Evolutionary conservation across 2,113 vertebrate species (phyloP).

Genomic region (Muntiacus muntjak): DNA sequence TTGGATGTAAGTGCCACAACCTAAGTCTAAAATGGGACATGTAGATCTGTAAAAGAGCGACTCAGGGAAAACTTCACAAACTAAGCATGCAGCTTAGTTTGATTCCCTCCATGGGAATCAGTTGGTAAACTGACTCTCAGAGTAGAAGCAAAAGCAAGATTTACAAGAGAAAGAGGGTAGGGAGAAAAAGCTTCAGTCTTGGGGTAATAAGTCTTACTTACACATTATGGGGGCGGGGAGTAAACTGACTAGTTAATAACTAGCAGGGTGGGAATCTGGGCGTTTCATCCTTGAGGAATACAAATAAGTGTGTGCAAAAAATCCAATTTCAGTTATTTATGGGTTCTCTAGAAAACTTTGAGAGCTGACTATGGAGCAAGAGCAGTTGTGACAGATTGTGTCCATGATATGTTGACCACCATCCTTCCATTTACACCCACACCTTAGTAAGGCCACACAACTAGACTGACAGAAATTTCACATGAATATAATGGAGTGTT

Average conservation of each 20-base stretch:
- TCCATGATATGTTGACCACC: neutral
- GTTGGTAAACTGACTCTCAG: neutral
- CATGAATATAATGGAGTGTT: neutral
- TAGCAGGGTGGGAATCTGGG: neutral
- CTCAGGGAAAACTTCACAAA: neutral
- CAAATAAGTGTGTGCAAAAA: neutral
- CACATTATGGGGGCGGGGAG: neutral
- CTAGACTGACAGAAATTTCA: neutral
- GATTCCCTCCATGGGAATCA: neutral
- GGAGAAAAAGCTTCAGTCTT: neutral
- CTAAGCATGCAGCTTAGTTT: neutral
- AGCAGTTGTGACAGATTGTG: fast-evolving
- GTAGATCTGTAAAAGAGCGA: neutral
- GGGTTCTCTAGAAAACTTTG: neutral
- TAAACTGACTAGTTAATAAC: neutral
- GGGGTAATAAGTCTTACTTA: neutral
- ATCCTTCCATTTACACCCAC: neutral
- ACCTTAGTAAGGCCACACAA: neutral
- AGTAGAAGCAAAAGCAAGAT: neutral
- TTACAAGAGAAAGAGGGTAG: neutral
- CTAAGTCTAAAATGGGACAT: neutral
- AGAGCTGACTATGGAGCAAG: neutral
- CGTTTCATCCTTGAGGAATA: neutral
- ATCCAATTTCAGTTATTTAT: neutral
- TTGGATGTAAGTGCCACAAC: neutral